A percentile compares a stretch with the other conserved stretches of the same genome.
Evolutionary conservation across 2,113 vertebrate genomes (phyloP).

Genomic region (Cairina moschata): DNA sequence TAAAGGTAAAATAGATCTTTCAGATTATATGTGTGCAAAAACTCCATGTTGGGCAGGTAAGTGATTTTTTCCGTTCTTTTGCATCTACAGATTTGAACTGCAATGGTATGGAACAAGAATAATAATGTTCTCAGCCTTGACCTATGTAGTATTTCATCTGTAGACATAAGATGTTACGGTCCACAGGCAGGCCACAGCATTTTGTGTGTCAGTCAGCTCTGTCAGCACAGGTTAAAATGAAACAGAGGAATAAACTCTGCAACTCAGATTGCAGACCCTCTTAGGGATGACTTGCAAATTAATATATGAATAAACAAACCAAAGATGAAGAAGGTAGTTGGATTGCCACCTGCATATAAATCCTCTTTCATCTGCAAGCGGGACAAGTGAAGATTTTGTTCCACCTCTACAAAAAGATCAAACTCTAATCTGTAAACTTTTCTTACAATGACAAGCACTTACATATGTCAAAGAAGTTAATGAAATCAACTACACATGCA

Average conservation of each 20-base stretch:
- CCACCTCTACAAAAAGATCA: not conserved
- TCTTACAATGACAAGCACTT: not conserved
- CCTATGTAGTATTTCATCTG: not conserved
- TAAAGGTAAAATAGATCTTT: not conserved
- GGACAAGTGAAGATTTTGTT: not conserved
- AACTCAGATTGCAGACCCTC: not conserved
- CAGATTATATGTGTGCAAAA: not conserved
- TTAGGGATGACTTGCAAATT: not conserved
- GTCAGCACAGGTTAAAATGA: not conserved
- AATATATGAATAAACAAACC: not conserved
- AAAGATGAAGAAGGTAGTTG: not conserved
- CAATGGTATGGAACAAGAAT: not conserved
- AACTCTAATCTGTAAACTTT: not conserved
- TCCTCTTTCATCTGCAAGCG: not conserved
- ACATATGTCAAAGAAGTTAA: not conserved
- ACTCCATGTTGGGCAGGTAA: not conserved
- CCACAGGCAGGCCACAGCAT: not conserved
- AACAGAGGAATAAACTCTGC: not conserved
- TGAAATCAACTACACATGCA: not conserved
- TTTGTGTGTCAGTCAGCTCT: not conserved
- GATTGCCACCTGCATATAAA: not conserved
- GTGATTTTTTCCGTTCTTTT: not conserved
- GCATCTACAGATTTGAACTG: not conserved
- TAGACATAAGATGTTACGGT: not conserved
- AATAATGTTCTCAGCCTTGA: not conserved